Evolutionary conservation across 1,140 invertebrate species (phyloP), one percentile per base, ranked within the genome.

Genomic region (Brachionus rubens): DNA sequence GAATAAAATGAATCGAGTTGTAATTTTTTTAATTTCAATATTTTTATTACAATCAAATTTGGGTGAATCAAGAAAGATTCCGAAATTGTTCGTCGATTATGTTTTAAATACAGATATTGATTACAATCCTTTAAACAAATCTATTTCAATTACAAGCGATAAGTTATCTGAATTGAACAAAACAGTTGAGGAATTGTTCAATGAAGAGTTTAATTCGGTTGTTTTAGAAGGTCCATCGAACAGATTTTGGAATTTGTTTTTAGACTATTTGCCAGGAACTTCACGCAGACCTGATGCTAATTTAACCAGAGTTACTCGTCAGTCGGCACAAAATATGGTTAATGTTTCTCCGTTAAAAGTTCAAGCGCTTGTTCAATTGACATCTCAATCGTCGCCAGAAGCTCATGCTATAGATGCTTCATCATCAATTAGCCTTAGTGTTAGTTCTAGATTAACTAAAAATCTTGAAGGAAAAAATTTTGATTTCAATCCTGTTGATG

Each of bases 401-500:
- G 10, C 68, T 40, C 68, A 30, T 36, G 16, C 40, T 26, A 48
- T 72, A 19, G 68, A 72, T 21, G 68, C 46, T 10, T 21, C 30
- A 10, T 50, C 68, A 28, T 21, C 30, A 14, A n/a, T 72, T 1
- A 46, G 68, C 24, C 19, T 65, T 4, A 41, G 59, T 24, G 59
- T 65, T 5, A 43, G 36, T 19, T 21, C 19, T 43, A 41, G 26
- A 43, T 21, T 65, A 24, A n/a, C 59, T 5, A 21, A 43, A 19
- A 41, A 41, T 16, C 30, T 65, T 12, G 19, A 65, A 65, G 30
- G 10, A 14, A 10, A 43, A 24, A 65, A 41, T 43, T 41, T 65
- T 65, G 59, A 65, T 43, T 65, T 65, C n/a, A 65, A 43, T 43
- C 40, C 59, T 21, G 59, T 43, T 24, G 36, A 65, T 5, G 36